Base-by-base conservation (phyloP, 2,113 vertebrate genomes). In the Corydoras sp. region DNA sequence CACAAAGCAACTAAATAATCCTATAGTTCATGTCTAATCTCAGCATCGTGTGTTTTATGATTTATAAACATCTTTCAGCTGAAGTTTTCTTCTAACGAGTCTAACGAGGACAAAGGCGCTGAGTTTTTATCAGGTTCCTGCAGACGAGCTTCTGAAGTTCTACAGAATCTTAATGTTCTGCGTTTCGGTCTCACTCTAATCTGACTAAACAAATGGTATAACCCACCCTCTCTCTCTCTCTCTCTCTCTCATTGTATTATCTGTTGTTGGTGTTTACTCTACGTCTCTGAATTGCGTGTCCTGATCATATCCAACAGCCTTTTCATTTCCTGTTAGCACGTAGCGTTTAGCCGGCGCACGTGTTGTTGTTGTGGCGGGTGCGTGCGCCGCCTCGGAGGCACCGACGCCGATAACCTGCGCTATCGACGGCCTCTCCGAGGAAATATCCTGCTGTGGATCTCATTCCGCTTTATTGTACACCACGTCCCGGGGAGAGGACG, bases 181-280 rank as follows among this genome's bases (percentile, higher is more conserved):
- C 2, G 35, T 43, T 43, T 43, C 35, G 35, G 35, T 43, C 35
- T 43, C 35, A 43, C 35, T 43, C 4, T 43, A 43, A 43, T 43
- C 4, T 43, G 4, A 4, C 35, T 43, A 43, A 43, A 43, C 4
- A 43, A 43, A 43, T 43, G 35, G 7, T 2, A 2, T 43, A 43
- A 10, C 1, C 10, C 51, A 12, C 1, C 10, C 51, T 14, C 3
- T 10, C 51, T 24, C 18, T 7, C 81, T 82, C 83, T 31, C 35
- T 14, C 31, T 3, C 7, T n/a, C 72, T 32, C 49, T n/a, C 12
- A 72, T 83, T 79, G 82, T 73, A 77, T 85, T 83, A 87, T 88
- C 87, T 80, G 74, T 82, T 84, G 81, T 84, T 81, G 78, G 66
- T 89, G 88, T 88, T 85, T 84, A 87, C 85, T 85, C 83, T 83